Evolutionary conservation across 2,888 invertebrate species (phyloP).

Genomic region (Scaptomyza polygonia): DNA sequence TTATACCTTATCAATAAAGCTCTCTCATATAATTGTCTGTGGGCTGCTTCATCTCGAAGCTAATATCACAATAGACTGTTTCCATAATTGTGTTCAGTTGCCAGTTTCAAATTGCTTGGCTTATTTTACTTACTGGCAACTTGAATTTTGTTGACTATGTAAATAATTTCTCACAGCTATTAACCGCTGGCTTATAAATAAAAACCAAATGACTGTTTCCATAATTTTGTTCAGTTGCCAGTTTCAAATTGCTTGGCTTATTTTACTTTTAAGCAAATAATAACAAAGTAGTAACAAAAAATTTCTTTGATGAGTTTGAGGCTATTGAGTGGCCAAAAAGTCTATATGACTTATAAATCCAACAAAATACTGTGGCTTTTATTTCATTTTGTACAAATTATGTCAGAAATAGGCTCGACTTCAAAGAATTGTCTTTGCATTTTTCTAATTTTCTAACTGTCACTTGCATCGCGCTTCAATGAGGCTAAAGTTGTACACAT

Average conservation of each 20-base stretch:
- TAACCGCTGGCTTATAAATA: background rate
- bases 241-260: too few species aligned
- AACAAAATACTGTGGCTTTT: conserved; percentile 12
- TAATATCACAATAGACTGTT: too few species aligned
- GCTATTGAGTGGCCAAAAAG: conserved; percentile 1
- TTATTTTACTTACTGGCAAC: too few species aligned
- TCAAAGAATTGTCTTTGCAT: background rate
- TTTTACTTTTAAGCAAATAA: background rate
- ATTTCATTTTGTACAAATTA: conserved; percentile 5
- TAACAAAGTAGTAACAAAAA: background rate
- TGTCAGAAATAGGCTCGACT: conserved; percentile 8
- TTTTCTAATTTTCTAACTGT: too few species aligned
- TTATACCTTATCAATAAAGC: too few species aligned
- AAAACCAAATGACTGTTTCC: background rate
- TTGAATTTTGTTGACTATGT: background rate
- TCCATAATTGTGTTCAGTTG: too few species aligned
- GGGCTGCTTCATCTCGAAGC: too few species aligned
- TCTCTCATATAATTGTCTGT: too few species aligned
- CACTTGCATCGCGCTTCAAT: conserved; percentile 35
- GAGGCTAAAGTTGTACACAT: too few species aligned
- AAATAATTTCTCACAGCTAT: background rate
- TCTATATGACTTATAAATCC: conserved; percentile 30
- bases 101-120: too few species aligned
- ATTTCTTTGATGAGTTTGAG: background rate
- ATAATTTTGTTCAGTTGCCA: too few species aligned